phyloP scores from a whole-genome alignment of 2,113 vertebrate species.

The Columba livia region DNA sequence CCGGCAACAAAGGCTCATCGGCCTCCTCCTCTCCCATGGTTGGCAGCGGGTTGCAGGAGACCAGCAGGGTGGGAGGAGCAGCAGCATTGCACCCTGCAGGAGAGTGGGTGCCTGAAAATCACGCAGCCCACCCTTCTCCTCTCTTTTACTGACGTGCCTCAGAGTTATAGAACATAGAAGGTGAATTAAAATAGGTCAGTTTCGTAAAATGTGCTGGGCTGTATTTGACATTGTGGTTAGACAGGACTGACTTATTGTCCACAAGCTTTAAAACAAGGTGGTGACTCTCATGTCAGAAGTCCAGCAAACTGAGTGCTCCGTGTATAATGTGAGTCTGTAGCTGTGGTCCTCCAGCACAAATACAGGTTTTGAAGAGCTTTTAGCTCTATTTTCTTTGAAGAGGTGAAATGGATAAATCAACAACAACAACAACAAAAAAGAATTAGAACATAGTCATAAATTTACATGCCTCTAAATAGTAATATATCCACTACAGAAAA shows the following conservation, averaged over 20 bases:
- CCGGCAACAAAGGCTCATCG: not conserved
- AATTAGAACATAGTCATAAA: slow-evolving; percentile 56
- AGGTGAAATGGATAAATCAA: slow-evolving; percentile 62
- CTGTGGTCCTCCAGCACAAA: slow-evolving; percentile 24
- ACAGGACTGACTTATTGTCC: slow-evolving; percentile 1
- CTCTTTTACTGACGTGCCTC: not conserved
- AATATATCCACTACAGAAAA: not conserved
- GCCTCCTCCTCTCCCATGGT: not conserved
- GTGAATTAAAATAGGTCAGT: not conserved
- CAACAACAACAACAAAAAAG: slow-evolving; percentile 55
- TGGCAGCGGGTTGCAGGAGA: not conserved
- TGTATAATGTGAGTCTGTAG: not conserved
- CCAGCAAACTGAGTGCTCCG: not conserved
- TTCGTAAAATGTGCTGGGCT: not conserved
- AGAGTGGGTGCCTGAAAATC: not conserved
- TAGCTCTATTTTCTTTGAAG: slow-evolving; percentile 58
- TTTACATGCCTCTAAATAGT: slow-evolving; percentile 20
- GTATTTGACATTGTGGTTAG: not conserved
- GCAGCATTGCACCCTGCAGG: not conserved
- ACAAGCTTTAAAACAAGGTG: slow-evolving; percentile 24
- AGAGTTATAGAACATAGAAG: not conserved
- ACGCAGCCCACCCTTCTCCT: not conserved
- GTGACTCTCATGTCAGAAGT: not conserved
- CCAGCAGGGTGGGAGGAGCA: not conserved
- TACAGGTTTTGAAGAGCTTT: slow-evolving; percentile 3